A percentile compares a stretch with the other conserved stretches of the same genome.
These are phyloP conservation scores for Acanthopagrus latus DNA, from an alignment of 2,797 vertebrate species.

Conservation along the genomic window DNA sequence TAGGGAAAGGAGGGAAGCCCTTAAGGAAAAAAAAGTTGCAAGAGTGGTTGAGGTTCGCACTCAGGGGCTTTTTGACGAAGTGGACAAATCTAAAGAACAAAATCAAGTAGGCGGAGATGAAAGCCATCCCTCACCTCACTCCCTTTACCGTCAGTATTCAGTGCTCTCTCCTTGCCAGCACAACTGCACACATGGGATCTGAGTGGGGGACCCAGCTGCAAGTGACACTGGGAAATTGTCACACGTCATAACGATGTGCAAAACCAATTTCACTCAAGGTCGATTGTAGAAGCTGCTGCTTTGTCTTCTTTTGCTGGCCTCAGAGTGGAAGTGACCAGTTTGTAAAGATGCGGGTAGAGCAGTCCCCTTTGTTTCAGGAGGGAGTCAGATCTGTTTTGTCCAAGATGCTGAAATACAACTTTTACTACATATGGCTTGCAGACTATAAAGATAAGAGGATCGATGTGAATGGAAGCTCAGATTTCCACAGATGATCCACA, in stretches of 20 bases:
- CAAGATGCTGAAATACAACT: conserved; percentile 1
- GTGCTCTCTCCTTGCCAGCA: background rate
- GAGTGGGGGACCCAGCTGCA: background rate
- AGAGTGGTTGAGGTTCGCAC: fast-evolving
- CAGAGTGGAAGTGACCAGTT: background rate
- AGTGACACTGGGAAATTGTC: conserved; percentile 19
- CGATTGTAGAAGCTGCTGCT: background rate
- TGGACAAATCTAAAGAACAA: background rate
- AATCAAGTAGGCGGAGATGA: background rate
- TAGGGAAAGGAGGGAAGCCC: background rate
- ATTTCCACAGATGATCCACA: conserved; percentile 7
- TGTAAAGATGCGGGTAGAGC: background rate
- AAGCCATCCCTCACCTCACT: background rate
- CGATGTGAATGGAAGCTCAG: conserved; percentile 11
- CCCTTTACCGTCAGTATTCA: background rate
- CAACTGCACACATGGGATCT: conserved; percentile 19
- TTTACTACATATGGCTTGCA: background rate
- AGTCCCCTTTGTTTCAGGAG: conserved; percentile 3
- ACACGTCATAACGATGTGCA: conserved; percentile 9
- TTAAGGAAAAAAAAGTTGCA: background rate
- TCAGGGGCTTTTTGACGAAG: background rate
- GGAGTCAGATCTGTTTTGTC: background rate
- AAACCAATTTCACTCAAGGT: conserved; percentile 27
- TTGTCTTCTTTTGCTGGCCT: background rate
- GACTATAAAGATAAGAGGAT: conserved; percentile 15